A percentile compares a stretch with the other conserved stretches of the same genome.
phyloP scores from a whole-genome alignment of 2,888 invertebrate species.

The Salpingus planirostris region DNA sequence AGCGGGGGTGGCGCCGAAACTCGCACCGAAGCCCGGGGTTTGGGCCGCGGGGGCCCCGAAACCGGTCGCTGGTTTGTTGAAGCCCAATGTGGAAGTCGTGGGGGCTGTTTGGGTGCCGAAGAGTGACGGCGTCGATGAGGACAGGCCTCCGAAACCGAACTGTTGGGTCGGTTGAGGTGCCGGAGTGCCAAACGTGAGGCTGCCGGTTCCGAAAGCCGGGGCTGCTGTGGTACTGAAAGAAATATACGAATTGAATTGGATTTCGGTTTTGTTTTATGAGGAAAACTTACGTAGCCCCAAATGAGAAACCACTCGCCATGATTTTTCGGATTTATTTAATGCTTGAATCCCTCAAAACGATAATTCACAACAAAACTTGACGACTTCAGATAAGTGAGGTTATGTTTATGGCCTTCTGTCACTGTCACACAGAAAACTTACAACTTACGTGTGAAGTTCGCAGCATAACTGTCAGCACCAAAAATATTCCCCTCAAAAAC shows the following conservation, averaged over 20 bases:
- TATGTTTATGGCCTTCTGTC: too few relatives aligned
- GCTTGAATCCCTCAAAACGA: too few relatives aligned
- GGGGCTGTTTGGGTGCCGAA: slow-evolving; percentile 6
- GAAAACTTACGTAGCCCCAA: slow-evolving; percentile 12
- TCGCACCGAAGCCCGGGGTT: neutral
- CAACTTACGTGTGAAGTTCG: too few relatives aligned
- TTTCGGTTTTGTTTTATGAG: too few relatives aligned
- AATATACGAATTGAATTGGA: neutral
- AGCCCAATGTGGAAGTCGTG: slow-evolving; percentile 3
- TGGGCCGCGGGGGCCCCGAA: slow-evolving; percentile 1
- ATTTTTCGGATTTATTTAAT: too few relatives aligned
- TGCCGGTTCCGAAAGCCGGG: slow-evolving; percentile 10
- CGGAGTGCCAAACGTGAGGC: slow-evolving; percentile 9
- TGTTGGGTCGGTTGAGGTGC: slow-evolving; percentile 9
- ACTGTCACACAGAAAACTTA: too few relatives aligned
- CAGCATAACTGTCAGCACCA: too few relatives aligned
- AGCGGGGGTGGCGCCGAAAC: slow-evolving; percentile 4
- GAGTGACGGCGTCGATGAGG: slow-evolving; percentile 4
- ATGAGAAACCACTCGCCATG: slow-evolving; percentile 11
- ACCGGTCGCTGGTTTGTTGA: slow-evolving; percentile 3
- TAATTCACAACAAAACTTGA: too few relatives aligned
- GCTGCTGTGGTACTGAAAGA: slow-evolving; percentile 6
- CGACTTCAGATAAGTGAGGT: too few relatives aligned
- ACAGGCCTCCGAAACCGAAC: slow-evolving; percentile 8
- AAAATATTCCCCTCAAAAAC: too few relatives aligned